phyloP scores from a whole-genome alignment of 2,113 vertebrate species.

The Phalacrocorax brasilianus region DNA sequence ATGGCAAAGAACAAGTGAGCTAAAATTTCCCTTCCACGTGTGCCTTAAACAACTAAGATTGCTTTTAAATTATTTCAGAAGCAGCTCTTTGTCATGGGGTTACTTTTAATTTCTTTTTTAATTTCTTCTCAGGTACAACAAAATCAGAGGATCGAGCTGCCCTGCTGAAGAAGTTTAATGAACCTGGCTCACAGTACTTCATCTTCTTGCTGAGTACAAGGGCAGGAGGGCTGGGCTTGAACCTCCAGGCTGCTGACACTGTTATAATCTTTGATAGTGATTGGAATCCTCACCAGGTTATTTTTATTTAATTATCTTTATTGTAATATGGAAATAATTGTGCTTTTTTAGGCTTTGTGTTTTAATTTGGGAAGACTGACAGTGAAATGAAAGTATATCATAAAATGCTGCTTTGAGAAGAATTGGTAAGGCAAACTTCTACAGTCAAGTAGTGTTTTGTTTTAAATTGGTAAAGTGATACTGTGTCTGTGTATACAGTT shows the following conservation, averaged over 20 bases:
- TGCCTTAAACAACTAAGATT: not conserved
- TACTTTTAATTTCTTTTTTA: not conserved
- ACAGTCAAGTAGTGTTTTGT: not conserved
- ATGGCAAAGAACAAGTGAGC: not conserved
- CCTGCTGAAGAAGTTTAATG: conserved; percentile 85
- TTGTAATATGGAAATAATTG: not conserved
- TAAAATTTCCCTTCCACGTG: not conserved
- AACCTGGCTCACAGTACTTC: conserved; percentile 80
- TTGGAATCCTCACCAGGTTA: conserved; percentile 87
- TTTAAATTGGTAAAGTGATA: not conserved
- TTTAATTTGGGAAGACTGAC: not conserved
- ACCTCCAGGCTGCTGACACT: conserved; percentile 84
- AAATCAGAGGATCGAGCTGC: conserved; percentile 84
- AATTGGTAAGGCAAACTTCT: not conserved
- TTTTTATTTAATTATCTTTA: not conserved
- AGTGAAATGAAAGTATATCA: not conserved
- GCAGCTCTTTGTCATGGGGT: not conserved
- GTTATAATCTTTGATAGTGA: conserved; percentile 82
- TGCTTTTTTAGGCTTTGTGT: not conserved
- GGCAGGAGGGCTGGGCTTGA: conserved; percentile 83
- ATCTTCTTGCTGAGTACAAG: conserved; percentile 85
- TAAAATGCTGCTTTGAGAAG: not conserved
- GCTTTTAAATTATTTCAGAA: not conserved
- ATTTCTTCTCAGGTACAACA: conserved; percentile 75
- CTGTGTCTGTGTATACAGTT: not conserved